Base-by-base conservation (phyloP, 2,797 vertebrate genomes). In the Gymnoscopelus braueri region DNA sequence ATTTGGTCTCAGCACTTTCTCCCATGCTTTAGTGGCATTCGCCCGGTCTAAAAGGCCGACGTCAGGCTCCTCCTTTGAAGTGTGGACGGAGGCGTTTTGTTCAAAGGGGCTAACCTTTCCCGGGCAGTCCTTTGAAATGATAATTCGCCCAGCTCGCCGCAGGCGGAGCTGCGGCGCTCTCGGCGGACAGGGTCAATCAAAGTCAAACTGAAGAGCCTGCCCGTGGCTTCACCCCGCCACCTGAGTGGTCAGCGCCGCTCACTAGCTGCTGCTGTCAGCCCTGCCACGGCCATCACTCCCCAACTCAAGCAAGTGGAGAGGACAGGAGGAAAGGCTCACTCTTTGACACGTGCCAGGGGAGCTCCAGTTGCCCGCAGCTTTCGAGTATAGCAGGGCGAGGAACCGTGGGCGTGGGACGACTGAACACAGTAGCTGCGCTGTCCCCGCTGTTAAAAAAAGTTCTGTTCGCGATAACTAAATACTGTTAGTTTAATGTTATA, bases 71-170 rank as follows among this genome's bases (percentile, higher is more conserved):
- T 73, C 62, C 88, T 94, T 93, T 94, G 89, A 93, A 93, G 89
- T 88, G 82, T 89, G 83, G 88, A 91, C 88, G 82, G 83, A 87
- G 87, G 87, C 83, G 80, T 93, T 94, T 93, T 93, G 91, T 93
- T 93, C 90, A 93, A 94, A 94, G 90, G 39, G 88, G 81, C 87
- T 91, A 91, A 93, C 91, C 92, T 94, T 93, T 92, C 89, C 85
- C 79, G 88, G 88, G 87, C 83, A 77, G 74, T 80, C 88, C 90
- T 92, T 93, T 92, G 92, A 94, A 94, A 92, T 92, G 88, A 89
- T 94, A 91, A 94, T 93, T 90, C 83, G 55, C 70, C 64, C 67
- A 26, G 66, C 82, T 86, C 80, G 84, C 78, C 90, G 86, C 85
- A 81, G 83, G 84, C 87, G 89, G 87, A 90, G 84, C 82, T 71